These are phyloP conservation scores for Gavialis gangeticus DNA, from an alignment of 2,113 vertebrate species.

Conservation along the genomic window DNA sequence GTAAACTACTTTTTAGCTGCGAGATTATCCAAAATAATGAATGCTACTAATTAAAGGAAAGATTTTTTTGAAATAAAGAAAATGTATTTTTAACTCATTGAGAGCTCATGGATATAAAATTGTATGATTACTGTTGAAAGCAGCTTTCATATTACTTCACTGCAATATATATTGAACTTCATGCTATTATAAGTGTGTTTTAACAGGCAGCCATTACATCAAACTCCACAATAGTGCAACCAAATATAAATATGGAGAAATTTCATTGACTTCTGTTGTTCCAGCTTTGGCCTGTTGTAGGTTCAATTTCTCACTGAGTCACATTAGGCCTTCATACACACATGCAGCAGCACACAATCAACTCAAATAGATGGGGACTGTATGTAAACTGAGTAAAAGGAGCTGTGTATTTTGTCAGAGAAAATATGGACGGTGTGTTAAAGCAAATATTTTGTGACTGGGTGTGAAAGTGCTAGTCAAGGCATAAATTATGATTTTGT, in stretches of 20 bases:
- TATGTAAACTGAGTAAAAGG: neutral
- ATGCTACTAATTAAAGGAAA: conserved; percentile 57
- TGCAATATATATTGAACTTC: neutral
- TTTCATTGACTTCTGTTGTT: neutral
- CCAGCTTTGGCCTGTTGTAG: neutral
- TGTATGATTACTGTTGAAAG: neutral
- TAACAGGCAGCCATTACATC: neutral
- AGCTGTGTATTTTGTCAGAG: neutral
- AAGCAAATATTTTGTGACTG: neutral
- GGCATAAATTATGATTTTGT: neutral
- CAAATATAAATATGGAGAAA: neutral
- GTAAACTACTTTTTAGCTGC: conserved; percentile 50
- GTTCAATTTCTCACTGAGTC: neutral
- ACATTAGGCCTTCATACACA: neutral
- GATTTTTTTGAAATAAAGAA: conserved; percentile 48
- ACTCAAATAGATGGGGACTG: neutral
- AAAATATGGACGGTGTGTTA: neutral
- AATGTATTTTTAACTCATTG: conserved; percentile 37
- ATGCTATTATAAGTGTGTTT: neutral
- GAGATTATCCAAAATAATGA: conserved; percentile 72
- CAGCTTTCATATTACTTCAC: neutral
- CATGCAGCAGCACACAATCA: neutral
- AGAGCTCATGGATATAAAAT: neutral
- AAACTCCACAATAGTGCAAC: neutral
- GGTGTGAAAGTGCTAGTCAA: neutral